A percentile compares a stretch with the other conserved stretches of the same genome.
These are phyloP conservation scores for Anser brachyrhynchus DNA, from an alignment of 2,113 vertebrate genomes.

Conservation along the genomic window DNA sequence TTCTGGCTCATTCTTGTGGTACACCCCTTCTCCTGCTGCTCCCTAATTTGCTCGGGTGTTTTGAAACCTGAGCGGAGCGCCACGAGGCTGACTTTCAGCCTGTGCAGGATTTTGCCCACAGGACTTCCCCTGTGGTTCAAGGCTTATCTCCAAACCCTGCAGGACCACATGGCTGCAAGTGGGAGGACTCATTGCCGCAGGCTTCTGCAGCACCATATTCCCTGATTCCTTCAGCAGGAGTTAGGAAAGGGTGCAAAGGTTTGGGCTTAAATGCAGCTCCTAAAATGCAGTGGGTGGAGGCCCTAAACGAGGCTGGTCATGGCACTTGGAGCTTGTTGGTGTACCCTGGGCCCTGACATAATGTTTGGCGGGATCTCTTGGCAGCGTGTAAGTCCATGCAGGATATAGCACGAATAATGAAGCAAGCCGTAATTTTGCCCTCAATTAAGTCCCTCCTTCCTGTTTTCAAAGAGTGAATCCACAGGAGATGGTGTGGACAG, in stretches of 20 bases:
- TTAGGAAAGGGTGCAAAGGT: neutral
- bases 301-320: neutral
- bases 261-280: neutral
- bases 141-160: neutral
- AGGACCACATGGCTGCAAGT: neutral
- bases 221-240: neutral
- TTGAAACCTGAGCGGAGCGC: neutral
- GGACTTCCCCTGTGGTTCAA: neutral
- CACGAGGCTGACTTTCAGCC: neutral
- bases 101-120: neutral
- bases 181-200: neutral
- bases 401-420: constrained; percentile 15
- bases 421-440: neutral
- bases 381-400: neutral
- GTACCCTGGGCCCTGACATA: neutral
- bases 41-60: neutral
- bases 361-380: neutral
- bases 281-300: neutral
- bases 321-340: neutral
- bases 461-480: neutral
- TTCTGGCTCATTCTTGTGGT: neutral
- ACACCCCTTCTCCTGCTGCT: neutral
- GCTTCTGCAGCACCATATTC: neutral
- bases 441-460: constrained; percentile 8
- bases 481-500: neutral